A percentile compares a stretch with the other conserved stretches of the same genome.
These are phyloP conservation scores for Xyliphius kryptos DNA, from an alignment of 2,113 vertebrate genomes.

Conservation along the genomic window DNA sequence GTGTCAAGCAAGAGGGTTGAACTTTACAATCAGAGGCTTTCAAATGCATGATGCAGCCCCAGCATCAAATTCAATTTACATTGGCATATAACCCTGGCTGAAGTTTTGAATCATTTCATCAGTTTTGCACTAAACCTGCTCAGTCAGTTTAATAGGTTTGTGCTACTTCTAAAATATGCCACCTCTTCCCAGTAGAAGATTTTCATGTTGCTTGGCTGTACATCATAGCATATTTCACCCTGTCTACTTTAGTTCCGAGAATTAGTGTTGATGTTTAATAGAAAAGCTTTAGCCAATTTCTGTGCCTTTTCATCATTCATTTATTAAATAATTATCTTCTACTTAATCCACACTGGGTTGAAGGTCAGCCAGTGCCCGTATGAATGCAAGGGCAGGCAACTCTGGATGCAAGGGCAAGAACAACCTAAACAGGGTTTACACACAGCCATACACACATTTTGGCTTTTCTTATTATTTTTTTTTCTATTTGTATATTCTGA, in stretches of 20 bases:
- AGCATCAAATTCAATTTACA: slow-evolving; percentile 60
- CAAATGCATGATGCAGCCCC: slow-evolving; percentile 48
- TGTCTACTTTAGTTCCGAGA: slow-evolving; percentile 12
- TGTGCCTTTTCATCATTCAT: too few species aligned
- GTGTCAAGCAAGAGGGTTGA: slow-evolving; percentile 43
- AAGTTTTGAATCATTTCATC: slow-evolving; percentile 62
- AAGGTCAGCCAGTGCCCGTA: too few species aligned
- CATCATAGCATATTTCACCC: background rate
- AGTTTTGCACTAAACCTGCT: slow-evolving; percentile 53
- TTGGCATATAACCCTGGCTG: slow-evolving; percentile 59
- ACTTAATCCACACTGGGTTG: too few species aligned
- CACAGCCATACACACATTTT: too few species aligned
- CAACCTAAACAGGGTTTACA: too few species aligned
- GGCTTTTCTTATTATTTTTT: background rate
- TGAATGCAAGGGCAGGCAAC: too few species aligned
- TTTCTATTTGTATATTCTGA: background rate
- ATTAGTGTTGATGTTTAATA: slow-evolving; percentile 17
- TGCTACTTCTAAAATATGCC: slow-evolving; percentile 40
- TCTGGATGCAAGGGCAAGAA: too few species aligned
- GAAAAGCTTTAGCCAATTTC: background rate
- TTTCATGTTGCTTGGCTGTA: slow-evolving; percentile 10
- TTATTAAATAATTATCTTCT: too few species aligned
- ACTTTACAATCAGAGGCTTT: slow-evolving; percentile 52
- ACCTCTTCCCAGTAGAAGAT: slow-evolving; percentile 5
- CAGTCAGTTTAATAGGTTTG: slow-evolving; percentile 54